Base-by-base conservation (phyloP, 2,113 vertebrate genomes). In the Ailurus styani region DNA sequence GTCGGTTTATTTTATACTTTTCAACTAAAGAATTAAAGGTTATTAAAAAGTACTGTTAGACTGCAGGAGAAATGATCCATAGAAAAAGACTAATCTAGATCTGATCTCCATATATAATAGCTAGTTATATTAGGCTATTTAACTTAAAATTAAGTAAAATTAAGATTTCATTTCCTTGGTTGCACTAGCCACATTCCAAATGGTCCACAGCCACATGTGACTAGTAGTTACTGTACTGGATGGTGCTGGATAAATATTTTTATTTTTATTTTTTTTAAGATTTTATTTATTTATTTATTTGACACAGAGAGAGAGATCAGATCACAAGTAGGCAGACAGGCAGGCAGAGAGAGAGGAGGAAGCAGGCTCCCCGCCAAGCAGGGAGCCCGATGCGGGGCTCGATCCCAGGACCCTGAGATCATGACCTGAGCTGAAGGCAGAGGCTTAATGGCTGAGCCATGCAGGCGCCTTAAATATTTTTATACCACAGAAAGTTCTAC, bases 1-100 rank as follows among this genome's bases (percentile, higher is more conserved):
- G 72, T 86, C 54, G 64, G 55, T 42, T 96, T 72, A 82, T 64
- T 95, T 92, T 47, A 90, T 20, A 73, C 27, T 93, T 91, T 81
- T 68, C 45, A 81, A 73, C 18, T 40, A 84, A 77, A 68, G 40
- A 89, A 93, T 78, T 64, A 86, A 86, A 95, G 14, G 72, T 79
- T 64, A 91, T 87, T 55, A n/a, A 40, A 40, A 96, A 89, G 29
- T 45, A 45, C 60, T 31, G 37, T 55, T 78, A 90, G 79, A 89
- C 12, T 54, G 40, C 10, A 89, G 50, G 31, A 72, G 13, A 89
- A 95, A 75, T 42, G 52, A 88, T 42, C 14, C 47, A 57, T 10
- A 85, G 47, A 72, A 52, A 57, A 84, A 89, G 70, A 40, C 23
- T 54, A 45, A 78, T 29, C 55, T 93, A 93, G 62, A 52, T 7